Evolutionary conservation across 1,140 invertebrate genomes (phyloP).

Genomic region (Macrosteles quadrilineatus): DNA sequence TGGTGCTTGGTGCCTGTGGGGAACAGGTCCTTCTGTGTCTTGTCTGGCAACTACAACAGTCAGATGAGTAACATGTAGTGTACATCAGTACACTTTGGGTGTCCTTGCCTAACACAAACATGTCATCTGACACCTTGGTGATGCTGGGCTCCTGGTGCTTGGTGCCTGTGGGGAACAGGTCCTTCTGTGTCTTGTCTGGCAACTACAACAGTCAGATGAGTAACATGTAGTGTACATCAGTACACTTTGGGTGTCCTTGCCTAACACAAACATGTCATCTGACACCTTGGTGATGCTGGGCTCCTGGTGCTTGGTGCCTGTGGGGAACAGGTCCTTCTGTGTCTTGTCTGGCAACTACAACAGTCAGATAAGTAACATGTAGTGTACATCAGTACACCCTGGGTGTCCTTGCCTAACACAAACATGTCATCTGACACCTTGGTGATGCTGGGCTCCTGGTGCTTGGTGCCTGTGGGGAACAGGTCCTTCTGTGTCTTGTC

Average conservation of each 20-base stretch:
- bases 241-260: constrained; percentile 82
- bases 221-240: constrained; percentile 71
- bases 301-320: constrained; percentile 75
- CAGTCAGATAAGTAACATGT: constrained; percentile 52
- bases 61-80: constrained; percentile 55
- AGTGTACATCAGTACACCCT: constrained; percentile 77
- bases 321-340: constrained; percentile 80
- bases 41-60: not conserved
- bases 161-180: constrained; percentile 79
- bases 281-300: constrained; percentile 77
- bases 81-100: constrained; percentile 82
- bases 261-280: constrained; percentile 72
- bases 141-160: constrained; percentile 83
- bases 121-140: constrained; percentile 68
- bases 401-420: constrained; percentile 78
- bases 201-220: too few species aligned
- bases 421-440: constrained; percentile 73
- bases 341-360: constrained; percentile 14
- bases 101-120: constrained; percentile 78
- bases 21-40: constrained; percentile 73
- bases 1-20: constrained; percentile 74
- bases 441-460: constrained; percentile 79
- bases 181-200: constrained; percentile 55
- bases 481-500: constrained; percentile 64
- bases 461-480: constrained; percentile 78